Conservation (phyloP, 1,140 invertebrate genomes). For the Camponotus vicinus region DNA sequence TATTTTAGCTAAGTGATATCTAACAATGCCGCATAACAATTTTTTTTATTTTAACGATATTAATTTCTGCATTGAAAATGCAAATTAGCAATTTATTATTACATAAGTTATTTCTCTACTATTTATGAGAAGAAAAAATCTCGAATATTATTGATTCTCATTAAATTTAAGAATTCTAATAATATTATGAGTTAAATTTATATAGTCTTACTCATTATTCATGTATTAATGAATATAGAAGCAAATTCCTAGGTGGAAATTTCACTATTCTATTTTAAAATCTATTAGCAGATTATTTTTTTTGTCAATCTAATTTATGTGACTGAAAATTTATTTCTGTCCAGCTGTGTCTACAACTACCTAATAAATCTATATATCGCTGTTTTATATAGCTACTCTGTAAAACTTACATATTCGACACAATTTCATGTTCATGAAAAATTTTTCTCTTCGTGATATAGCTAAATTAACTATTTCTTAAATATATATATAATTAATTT, state of each 20-base stretch:
- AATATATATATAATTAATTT: not conserved
- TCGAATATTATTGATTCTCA: not conserved
- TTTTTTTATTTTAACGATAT: not conserved
- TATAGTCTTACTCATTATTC: not conserved
- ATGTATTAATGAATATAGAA: not conserved
- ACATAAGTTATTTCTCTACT: not conserved
- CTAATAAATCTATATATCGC: not conserved
- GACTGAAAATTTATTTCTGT: constrained; percentile 34
- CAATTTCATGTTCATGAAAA: not conserved
- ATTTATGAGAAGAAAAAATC: not conserved
- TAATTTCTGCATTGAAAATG: not conserved
- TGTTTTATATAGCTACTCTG: not conserved
- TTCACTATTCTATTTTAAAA: constrained; percentile 43
- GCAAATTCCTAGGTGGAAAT: not conserved
- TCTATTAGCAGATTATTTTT: not conserved
- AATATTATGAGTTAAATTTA: not conserved
- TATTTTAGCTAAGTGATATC: not conserved
- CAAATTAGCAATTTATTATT: not conserved
- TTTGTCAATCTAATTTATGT: constrained; percentile 36
- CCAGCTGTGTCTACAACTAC: not conserved
- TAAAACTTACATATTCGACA: not conserved
- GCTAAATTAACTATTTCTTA: not conserved
- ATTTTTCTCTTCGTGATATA: not conserved
- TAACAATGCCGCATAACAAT: not conserved
- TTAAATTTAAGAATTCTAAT: not conserved